Conservation (phyloP, 2,113 vertebrate species). For the Pristiophorus japonicus region DNA sequence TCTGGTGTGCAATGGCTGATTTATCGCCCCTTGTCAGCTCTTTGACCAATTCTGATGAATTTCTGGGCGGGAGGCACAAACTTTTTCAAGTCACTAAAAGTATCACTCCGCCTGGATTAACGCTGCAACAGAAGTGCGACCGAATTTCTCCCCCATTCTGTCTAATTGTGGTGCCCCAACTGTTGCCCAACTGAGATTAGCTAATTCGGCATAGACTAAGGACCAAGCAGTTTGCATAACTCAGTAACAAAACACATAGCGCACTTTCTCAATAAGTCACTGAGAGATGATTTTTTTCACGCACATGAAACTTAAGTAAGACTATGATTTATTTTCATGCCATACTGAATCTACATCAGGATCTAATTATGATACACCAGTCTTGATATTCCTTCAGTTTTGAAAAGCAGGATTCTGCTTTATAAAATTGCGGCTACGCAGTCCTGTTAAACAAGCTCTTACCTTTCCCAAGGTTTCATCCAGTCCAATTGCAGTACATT, state of each 20-base stretch:
- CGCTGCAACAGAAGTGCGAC: too few relatives aligned
- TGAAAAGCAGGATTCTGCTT: background rate
- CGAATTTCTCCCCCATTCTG: too few relatives aligned
- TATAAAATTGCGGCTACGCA: background rate
- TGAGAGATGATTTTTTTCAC: background rate
- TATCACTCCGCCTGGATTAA: too few relatives aligned
- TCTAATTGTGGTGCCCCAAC: background rate
- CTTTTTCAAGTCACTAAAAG: too few relatives aligned
- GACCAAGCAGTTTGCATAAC: background rate
- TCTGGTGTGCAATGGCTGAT: too few relatives aligned
- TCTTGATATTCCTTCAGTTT: background rate
- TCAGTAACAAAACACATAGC: background rate
- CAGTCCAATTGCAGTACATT: background rate
- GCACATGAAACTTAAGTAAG: background rate
- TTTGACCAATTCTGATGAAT: too few relatives aligned
- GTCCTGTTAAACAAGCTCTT: too few relatives aligned
- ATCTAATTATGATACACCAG: constrained; percentile 4
- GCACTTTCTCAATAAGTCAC: background rate
- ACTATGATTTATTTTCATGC: constrained; percentile 3
- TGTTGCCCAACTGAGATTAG: background rate
- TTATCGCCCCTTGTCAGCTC: too few relatives aligned
- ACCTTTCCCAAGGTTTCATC: background rate
- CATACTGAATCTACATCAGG: constrained; percentile 2
- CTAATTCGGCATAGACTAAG: background rate
- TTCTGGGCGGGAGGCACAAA: too few relatives aligned